These are phyloP conservation scores for Hippocampus comes DNA, from an alignment of 2,113 vertebrate genomes.

Conservation along the genomic window DNA sequence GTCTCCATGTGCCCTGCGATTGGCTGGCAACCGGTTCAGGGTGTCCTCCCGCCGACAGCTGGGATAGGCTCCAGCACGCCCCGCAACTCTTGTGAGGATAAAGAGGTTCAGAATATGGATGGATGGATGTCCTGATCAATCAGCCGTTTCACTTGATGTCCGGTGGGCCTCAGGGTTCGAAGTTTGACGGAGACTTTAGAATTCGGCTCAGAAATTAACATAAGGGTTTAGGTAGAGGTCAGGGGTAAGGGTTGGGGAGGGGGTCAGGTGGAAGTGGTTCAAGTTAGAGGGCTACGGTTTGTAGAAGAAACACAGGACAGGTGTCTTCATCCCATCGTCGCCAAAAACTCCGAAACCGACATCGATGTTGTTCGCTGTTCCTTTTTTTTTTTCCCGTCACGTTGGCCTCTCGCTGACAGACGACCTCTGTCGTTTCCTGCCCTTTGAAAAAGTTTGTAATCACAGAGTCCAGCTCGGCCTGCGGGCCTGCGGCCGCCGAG, in stretches of 20 bases:
- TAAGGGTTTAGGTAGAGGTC: no score
- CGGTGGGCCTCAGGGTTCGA: no score
- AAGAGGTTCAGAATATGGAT: no score
- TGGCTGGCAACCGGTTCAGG: no score
- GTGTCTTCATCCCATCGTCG: background rate
- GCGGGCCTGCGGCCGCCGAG: conserved; percentile 16
- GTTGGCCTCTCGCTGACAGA: conserved; percentile 42
- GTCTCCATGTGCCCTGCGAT: no score
- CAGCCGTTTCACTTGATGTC: no score
- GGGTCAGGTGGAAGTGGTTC: background rate
- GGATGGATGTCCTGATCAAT: no score
- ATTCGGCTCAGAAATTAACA: no score
- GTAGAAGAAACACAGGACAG: background rate
- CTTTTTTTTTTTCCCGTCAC: conserved; percentile 6
- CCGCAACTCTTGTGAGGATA: no score
- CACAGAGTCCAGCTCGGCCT: conserved; percentile 39
- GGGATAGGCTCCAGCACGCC: no score
- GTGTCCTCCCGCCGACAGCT: no score
- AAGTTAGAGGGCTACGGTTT: background rate
- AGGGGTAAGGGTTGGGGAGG: background rate
- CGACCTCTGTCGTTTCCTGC: conserved; percentile 39
- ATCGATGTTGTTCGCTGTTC: conserved; percentile 3
- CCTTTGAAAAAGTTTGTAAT: conserved; percentile 23
- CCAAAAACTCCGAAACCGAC: conserved; percentile 30
- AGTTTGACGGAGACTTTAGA: no score